Base-by-base conservation (phyloP, 2,797 vertebrate species). In the Lepus townsendii region DNA sequence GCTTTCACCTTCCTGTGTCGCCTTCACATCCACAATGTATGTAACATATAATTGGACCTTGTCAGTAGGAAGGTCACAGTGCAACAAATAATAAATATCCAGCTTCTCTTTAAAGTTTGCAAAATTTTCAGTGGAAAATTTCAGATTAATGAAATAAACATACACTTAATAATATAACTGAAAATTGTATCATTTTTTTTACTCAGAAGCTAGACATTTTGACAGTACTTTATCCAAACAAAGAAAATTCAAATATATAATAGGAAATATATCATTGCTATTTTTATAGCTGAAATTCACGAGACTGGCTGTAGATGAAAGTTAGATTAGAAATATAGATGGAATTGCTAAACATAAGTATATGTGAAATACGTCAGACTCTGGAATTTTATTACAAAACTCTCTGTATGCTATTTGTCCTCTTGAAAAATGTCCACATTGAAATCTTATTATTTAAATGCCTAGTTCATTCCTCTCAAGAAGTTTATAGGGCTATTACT, bases 371-470 rank as follows among this genome's bases (percentile, higher is more conserved):
- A 69, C 32, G 68, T 89, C 92, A 95, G 66, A 94, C 19, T 83
- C 0, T 0, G 20, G 1, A 85, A 75, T 65, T 82, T 96, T 82
- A 91, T 89, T 83, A 96, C 79, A 93, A 97, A 96, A 95, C 69
- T 94, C 78, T 1, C 65, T 0, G 8, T 32, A 27, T 50, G 1
- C 0, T 62, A 92, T 96, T 91, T 89, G 38, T 95, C 27, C n/a
- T 77, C 86, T 96, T 94, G 57, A 97, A 97, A 97, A 97, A 96
- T 62, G 38, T 1, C 16, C 3, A 0, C 69, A 60, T 89, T 96
- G 62, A 91, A 82, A 89, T 60, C 35, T 52, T 90, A 9, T 54
- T 83, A 86, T 35, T 66, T 79, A 71, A 84, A 60, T 50, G 4
- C 2, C 1, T 75, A 52, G 3, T 91, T 89, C 8, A 72, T 42